Evolutionary conservation across 2,888 invertebrate species (phyloP), one percentile per base, ranked within the genome.

Genomic region (Griposia aprilina): DNA sequence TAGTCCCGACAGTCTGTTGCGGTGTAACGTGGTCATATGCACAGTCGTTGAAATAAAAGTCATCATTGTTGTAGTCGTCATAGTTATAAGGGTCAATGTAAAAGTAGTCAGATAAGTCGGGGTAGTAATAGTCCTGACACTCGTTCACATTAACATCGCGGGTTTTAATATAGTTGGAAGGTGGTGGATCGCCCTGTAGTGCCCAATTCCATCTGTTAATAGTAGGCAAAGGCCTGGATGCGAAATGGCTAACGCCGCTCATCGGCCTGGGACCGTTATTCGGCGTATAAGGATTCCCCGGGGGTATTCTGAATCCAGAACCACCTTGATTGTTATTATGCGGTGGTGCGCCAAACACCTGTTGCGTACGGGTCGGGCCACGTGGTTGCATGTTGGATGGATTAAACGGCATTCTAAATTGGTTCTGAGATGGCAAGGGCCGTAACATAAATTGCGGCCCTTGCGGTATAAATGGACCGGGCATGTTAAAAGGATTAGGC

Each of bases 131-230:
- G 13, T 52, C 30, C 1, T 30, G 26, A 59, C 26, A 26, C 7
- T 26, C 59, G 26, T 26, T 26, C 8, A 59, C 26, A 26, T 59
- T 59, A 17, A 59, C 17, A 26, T 50, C 67, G 7, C 67, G 67
- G 26, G 13, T 67, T 30, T 50, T 50, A 52, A 68, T 8, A 36
- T 68, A 36, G 23, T 68, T 52, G 23, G 23, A 45, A 45, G 26
- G 17, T 45, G 45, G 41, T 66, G 45, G 66, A 26, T 66, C 26
- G 15, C 45, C 66, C 10, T 20, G 66, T 48, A 7, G 45, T 4
- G 52, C 68, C 52, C 23, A 59, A 45, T 70, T 70, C 70, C 68
- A 70, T 11, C 57, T 59, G 57, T 26, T 70, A 3, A 45, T 59
- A 41, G 67, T 41, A 59, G 41, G 57, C 5, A 59, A n/a, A 3